Evolutionary conservation across 2,113 vertebrate genomes (phyloP).

Genomic region (Struthidea cinerea): DNA sequence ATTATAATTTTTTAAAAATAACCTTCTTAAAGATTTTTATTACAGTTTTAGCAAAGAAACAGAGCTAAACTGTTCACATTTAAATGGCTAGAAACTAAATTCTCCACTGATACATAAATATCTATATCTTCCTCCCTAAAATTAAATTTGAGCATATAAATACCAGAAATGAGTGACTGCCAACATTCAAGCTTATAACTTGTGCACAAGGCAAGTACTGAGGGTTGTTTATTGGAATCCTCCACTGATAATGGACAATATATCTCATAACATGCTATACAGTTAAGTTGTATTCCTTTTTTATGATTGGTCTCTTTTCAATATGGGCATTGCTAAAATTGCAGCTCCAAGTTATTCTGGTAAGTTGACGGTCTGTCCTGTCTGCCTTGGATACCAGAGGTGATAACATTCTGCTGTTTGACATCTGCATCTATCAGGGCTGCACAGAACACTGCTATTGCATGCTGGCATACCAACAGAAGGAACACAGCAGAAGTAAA

Average conservation of each 20-base stretch:
- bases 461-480: background rate
- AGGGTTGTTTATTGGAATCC: background rate
- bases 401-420: background rate
- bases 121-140: background rate
- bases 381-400: background rate
- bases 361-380: background rate
- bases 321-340: background rate
- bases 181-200: background rate
- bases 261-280: background rate
- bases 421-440: background rate
- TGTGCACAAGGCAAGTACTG: background rate
- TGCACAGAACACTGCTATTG: background rate
- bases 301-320: background rate
- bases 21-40: background rate
- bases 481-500: background rate
- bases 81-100: background rate
- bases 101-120: background rate
- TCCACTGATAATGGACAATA: background rate
- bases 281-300: background rate
- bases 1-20: background rate
- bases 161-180: background rate
- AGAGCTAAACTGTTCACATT: background rate
- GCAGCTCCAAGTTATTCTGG: background rate
- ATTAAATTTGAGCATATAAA: background rate
- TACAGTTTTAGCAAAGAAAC: background rate